A percentile compares a stretch with the other conserved stretches of the same genome.
phyloP scores from a whole-genome alignment of 2,797 vertebrate genomes.

The Epinephelus malabaricus region DNA sequence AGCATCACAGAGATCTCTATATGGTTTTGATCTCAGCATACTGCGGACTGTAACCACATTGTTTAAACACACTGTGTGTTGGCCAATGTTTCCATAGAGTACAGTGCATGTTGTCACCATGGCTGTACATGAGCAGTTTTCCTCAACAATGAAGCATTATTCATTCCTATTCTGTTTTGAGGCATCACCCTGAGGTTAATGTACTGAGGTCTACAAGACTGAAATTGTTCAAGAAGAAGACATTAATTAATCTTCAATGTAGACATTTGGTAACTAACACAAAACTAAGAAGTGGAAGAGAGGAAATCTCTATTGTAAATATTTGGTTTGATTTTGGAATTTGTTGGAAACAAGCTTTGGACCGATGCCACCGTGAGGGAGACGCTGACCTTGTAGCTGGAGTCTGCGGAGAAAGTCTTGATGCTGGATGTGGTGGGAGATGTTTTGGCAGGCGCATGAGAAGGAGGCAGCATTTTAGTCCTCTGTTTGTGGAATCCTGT shows the following conservation, averaged over 20 bases:
- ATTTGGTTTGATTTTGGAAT: conserved; percentile 75
- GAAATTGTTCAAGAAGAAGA: conserved; percentile 1
- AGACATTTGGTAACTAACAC: conserved; percentile 42
- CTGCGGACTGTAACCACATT: conserved; percentile 19
- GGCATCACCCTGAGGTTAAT: conserved; percentile 7
- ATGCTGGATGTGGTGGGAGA: conserved; percentile 59
- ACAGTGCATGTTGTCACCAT: conserved; percentile 7
- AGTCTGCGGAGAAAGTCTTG: conserved; percentile 45
- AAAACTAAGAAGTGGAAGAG: conserved; percentile 7
- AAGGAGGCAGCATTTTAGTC: conserved; percentile 36
- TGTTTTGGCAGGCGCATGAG: conserved; percentile 54
- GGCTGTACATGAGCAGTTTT: background rate
- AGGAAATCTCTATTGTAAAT: conserved; percentile 74
- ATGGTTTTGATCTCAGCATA: conserved; percentile 3
- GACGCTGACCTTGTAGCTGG: conserved; percentile 62
- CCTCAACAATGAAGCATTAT: conserved; percentile 6
- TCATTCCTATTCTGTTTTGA: conserved; percentile 7
- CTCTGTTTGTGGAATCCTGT: conserved; percentile 39
- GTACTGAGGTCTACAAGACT: background rate
- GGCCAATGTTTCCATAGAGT: conserved; percentile 28
- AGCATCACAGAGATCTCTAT: background rate
- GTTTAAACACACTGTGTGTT: conserved; percentile 7
- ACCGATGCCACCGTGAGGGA: conserved; percentile 38
- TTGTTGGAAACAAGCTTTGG: conserved; percentile 57
- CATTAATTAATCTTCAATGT: conserved; percentile 16